Base-by-base conservation (phyloP, 2,888 invertebrate species). In the Brachypterus glaber region DNA sequence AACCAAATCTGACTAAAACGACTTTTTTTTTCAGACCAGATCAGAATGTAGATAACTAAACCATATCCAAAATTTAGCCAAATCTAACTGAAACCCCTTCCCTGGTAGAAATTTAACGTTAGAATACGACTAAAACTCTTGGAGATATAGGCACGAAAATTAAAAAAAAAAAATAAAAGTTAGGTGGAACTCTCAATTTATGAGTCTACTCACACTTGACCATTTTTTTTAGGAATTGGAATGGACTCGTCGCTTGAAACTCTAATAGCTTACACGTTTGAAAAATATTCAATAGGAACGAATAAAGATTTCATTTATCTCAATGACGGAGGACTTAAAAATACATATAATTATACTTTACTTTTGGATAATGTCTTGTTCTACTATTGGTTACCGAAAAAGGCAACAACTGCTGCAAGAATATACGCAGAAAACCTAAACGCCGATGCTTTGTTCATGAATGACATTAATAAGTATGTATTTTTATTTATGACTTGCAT, bases 251-350 rank as follows among this genome's bases (percentile, higher is more conserved):
- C 83, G 0, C 92, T 92, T 0, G 73, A 81, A 1, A 91, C 88
- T 0, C 63, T 93, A 40, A 88, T 89, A 0, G 84, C 85, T 0
- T 93, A 90, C 54, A 82, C 92, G 30, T 63, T 93, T 3, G 91
- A 93, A 54, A 92, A 91, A 59, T 89, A 88, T 64, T 77, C 81
- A 7, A 73, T 76, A 0, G 80, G 83, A 79, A 83, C 82, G 0
- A 70, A 77, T 57, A 56, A 57, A 1, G 55, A 62, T 0, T 68
- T 69, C 54, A 61, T 60, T 30, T 51, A 62, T 15, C 59, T 62
- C 17, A 55, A 64, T 0, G 80, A 85, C 47, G 85, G 83, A 7
- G 81, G 79, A 2, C 60, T 88, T 0, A 62, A 66, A 2, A 66
- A 71, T 39, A 73, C 75, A 45, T 82, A 75, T 71, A 53, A 77